Percentiles rank a stretch among this genome's conserved stretches.
Evolutionary conservation across 1,140 invertebrate genomes (phyloP).

Genomic region (Ceratosolen fusciceps): DNA sequence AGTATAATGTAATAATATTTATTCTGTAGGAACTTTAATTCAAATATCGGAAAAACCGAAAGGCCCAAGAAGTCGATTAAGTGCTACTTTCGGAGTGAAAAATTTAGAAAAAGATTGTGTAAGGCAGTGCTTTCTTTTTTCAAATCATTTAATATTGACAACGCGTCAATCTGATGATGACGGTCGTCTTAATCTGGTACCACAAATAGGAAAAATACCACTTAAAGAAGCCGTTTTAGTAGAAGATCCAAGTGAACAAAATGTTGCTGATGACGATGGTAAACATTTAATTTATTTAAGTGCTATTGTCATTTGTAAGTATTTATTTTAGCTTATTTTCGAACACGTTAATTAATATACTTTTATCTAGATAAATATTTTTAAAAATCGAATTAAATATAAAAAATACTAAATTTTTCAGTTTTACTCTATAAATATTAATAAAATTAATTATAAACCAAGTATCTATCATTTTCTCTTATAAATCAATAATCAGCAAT

Average conservation of each 20-base stretch:
- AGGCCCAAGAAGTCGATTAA: slow-evolving; percentile 73
- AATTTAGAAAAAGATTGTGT: slow-evolving; percentile 75
- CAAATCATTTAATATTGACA: slow-evolving; percentile 88
- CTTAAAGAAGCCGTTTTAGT: slow-evolving; percentile 88
- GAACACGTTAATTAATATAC: background rate
- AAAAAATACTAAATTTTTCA: too few species aligned
- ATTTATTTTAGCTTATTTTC: too few species aligned
- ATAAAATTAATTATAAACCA: too few species aligned
- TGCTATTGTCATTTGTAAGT: too few species aligned
- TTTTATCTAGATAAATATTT: too few species aligned
- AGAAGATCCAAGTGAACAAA: slow-evolving; percentile 81
- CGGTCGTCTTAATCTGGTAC: slow-evolving; percentile 87
- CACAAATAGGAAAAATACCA: slow-evolving; percentile 86
- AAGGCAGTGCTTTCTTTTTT: slow-evolving; percentile 89
- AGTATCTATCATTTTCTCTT: too few species aligned
- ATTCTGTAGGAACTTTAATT: slow-evolving; percentile 76
- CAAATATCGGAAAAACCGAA: slow-evolving; percentile 80
- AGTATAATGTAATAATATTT: background rate
- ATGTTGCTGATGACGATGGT: slow-evolving; percentile 77
- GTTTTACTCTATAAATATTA: too few species aligned
- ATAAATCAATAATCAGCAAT: too few species aligned
- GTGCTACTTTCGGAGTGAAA: slow-evolving; percentile 75
- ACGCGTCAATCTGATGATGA: slow-evolving; percentile 76
- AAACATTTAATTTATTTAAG: slow-evolving; percentile 38
- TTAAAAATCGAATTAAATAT: too few species aligned